phyloP scores from a whole-genome alignment of 2,797 vertebrate genomes.

The Myotis pilosus region DNA sequence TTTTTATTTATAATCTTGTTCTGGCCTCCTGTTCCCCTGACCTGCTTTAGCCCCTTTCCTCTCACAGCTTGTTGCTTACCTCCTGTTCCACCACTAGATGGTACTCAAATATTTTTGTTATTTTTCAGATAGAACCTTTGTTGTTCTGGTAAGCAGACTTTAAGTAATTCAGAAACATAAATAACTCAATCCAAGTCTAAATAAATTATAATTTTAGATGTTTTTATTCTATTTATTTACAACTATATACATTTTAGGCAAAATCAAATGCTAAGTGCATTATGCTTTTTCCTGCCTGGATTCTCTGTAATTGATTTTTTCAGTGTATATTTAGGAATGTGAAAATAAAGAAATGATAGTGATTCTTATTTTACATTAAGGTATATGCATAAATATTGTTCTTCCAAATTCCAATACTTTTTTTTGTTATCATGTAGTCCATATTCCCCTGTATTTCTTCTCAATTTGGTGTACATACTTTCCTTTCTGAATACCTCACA shows the following conservation, averaged over 20 bases:
- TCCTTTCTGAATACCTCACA: background rate
- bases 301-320: background rate
- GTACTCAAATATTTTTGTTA: slow-evolving; percentile 71
- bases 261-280: background rate
- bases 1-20: background rate
- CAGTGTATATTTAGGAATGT: background rate
- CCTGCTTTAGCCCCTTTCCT: background rate
- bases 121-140: slow-evolving; percentile 23
- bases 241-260: background rate
- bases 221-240: background rate
- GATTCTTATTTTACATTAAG: background rate
- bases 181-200: background rate
- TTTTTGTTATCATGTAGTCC: background rate
- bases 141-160: slow-evolving; percentile 11
- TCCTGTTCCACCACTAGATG: slow-evolving; percentile 74
- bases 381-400: background rate
- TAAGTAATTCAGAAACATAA: background rate
- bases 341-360: background rate
- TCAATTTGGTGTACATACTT: background rate
- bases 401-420: background rate
- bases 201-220: background rate
- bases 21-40: background rate
- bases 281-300: background rate
- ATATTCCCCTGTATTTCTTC: background rate
- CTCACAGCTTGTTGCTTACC: background rate